Conservation (phyloP, 1,140 invertebrate genomes). For the Thrips palmi region DNA sequence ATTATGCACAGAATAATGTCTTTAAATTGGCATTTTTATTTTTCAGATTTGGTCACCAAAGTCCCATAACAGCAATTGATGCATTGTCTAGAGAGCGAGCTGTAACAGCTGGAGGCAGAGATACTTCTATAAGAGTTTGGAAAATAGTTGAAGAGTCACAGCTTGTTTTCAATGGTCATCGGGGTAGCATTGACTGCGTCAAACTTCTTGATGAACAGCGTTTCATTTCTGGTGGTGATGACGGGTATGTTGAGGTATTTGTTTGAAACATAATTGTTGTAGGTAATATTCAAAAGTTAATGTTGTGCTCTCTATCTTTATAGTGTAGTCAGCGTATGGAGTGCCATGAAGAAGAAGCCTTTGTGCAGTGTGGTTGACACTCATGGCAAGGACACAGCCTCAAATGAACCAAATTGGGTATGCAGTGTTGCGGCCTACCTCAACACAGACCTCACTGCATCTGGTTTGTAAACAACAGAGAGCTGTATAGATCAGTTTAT, state of each 20-base stretch:
- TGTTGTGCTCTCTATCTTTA: constrained; percentile 11
- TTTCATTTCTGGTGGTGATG: constrained; percentile 78
- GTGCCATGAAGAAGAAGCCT: constrained; percentile 78
- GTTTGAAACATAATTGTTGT: constrained; percentile 16
- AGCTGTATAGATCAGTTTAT: no score
- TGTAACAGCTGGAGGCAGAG: constrained; percentile 74
- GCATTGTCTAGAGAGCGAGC: constrained; percentile 64
- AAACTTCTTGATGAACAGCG: constrained; percentile 80
- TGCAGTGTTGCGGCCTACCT: constrained; percentile 55
- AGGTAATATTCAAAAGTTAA: not conserved
- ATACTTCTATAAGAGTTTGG: constrained; percentile 76
- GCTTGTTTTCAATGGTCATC: constrained; percentile 71
- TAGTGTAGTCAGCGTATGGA: constrained; percentile 66
- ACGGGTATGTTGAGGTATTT: no score
- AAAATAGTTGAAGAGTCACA: constrained; percentile 94
- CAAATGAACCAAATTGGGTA: constrained; percentile 66
- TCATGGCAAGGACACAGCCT: constrained; percentile 47
- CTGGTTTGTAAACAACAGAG: no score
- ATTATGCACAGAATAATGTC: no score
- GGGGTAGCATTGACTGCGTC: constrained; percentile 68
- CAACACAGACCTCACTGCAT: constrained; percentile 81
- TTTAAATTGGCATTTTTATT: no score
- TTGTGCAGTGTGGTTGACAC: constrained; percentile 46
- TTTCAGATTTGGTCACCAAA: constrained; percentile 91
- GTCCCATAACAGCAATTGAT: constrained; percentile 76